Evolutionary conservation across 2,797 vertebrate genomes (phyloP).

Genomic region (Nannoperca australis): DNA sequence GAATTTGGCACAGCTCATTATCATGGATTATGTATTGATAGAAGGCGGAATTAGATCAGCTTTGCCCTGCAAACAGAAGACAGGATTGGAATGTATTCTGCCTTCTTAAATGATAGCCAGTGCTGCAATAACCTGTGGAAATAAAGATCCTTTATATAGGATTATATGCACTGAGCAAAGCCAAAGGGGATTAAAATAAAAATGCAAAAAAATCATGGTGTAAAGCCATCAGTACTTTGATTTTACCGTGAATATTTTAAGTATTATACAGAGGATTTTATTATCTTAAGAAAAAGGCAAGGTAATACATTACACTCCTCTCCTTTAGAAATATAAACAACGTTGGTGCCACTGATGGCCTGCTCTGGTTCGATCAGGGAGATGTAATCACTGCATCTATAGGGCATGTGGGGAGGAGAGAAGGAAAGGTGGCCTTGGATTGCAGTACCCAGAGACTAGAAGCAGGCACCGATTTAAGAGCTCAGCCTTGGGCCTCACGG

Average conservation of each 20-base stretch:
- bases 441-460: constrained; percentile 71
- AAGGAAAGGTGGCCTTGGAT: constrained; percentile 69
- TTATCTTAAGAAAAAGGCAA: constrained; percentile 38
- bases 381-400: constrained; percentile 79
- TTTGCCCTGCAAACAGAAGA: constrained; percentile 73
- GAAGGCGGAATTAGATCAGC: constrained; percentile 81
- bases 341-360: constrained; percentile 37
- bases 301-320: constrained; percentile 41
- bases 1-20: constrained; percentile 86
- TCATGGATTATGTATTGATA: constrained; percentile 82
- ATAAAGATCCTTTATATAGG: constrained; percentile 25
- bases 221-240: constrained; percentile 26
- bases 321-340: constrained; percentile 41
- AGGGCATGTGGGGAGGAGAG: constrained; percentile 48
- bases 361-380: constrained; percentile 61
- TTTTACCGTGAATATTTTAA: constrained; percentile 35
- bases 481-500: constrained; percentile 66
- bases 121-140: constrained; percentile 46
- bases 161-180: constrained; percentile 24
- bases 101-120: constrained; percentile 39
- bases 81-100: constrained; percentile 46
- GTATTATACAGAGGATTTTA: constrained; percentile 25
- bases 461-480: constrained; percentile 70
- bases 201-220: constrained; percentile 25
- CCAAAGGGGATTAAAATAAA: constrained; percentile 42